Base-by-base conservation (phyloP, 1,140 invertebrate species). In the Adoxophyes honmai region DNA sequence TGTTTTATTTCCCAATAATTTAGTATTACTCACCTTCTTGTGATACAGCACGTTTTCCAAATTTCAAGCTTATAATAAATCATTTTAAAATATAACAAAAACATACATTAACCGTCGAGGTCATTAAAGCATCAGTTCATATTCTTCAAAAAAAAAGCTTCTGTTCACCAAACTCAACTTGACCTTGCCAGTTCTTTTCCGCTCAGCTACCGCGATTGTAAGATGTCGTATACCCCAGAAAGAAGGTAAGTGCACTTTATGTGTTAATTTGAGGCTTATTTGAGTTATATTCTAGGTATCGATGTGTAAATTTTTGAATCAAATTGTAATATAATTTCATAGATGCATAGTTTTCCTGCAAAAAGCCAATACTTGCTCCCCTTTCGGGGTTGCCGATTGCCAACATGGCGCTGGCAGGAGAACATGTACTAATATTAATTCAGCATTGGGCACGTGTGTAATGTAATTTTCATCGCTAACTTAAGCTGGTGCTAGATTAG, bases 181-280 rank as follows among this genome's bases (percentile, higher is more conserved):
- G 86, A 86, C 81, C 86, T 88, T 89, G 88, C 78, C 80, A 89
- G 91, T 91, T 92, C 92, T 93, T 94, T 94, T 92, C 91, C 91
- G 91, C 91, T 91, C 91, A 89, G 88, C 90, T 89, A 91, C 90
- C 89, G 91, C 90, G 89, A 93, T 91, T 92, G 89, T 90, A 94
- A 93, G 92, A 94, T 94, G 93, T 94, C 93, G 84, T 92, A 92
- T 91, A 91, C 92, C 79, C 87, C 91, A 84, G 93, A 94, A 88
- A 91, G 92, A 91, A 93, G 93, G 93, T 94, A 93, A 93, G 91
- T 91, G 88, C 69, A 76, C 75, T 81, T 90, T 73, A 67, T 74
- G 59, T 62, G 36, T 64, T 74, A 69, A 65, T 74, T 75, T 64
- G 38, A 35, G 14, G 36, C 59, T 39, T 55, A 36, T 73, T 69